These are phyloP conservation scores for Aleiodes leptofemur DNA, from an alignment of 2,888 invertebrate genomes.

Conservation along the genomic window DNA sequence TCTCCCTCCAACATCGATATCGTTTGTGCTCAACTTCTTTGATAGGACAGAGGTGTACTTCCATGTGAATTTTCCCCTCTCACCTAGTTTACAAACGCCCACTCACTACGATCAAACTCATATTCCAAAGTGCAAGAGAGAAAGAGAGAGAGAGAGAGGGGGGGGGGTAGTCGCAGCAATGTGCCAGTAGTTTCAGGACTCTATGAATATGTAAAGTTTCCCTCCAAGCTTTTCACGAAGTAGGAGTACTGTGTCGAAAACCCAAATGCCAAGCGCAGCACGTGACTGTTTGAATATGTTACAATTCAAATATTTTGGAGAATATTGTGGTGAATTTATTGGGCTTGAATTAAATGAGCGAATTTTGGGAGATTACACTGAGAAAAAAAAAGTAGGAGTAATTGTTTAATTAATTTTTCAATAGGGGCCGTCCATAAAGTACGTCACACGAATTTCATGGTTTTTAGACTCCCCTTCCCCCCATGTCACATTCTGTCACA, in stretches of 20 bases:
- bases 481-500: too few species aligned
- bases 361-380: too few species aligned
- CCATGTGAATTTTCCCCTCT: slow-evolving; percentile 44
- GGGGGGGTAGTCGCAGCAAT: slow-evolving; percentile 1
- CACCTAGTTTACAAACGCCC: slow-evolving; percentile 25
- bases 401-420: too few species aligned
- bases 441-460: too few species aligned
- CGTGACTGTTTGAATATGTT: slow-evolving; percentile 66
- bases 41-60: slow-evolving; percentile 40
- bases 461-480: too few species aligned
- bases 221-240: slow-evolving; percentile 30
- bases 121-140: slow-evolving; percentile 30
- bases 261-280: slow-evolving; percentile 36
- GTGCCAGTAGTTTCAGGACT: slow-evolving; percentile 51
- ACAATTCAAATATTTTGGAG: slow-evolving; percentile 67
- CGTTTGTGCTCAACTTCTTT: slow-evolving; percentile 20
- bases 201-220: slow-evolving; percentile 70
- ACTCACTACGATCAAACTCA: slow-evolving; percentile 55
- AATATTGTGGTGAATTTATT: slow-evolving; percentile 60
- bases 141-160: background rate
- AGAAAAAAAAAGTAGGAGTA: too few species aligned
- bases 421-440: too few species aligned
- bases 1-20: background rate
- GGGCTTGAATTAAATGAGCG: too few species aligned
- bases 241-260: slow-evolving; percentile 56